Percentiles rank a stretch among this genome's conserved stretches.
Evolutionary conservation across 1,140 invertebrate species (phyloP).

Genomic region (Cepaea nemoralis): DNA sequence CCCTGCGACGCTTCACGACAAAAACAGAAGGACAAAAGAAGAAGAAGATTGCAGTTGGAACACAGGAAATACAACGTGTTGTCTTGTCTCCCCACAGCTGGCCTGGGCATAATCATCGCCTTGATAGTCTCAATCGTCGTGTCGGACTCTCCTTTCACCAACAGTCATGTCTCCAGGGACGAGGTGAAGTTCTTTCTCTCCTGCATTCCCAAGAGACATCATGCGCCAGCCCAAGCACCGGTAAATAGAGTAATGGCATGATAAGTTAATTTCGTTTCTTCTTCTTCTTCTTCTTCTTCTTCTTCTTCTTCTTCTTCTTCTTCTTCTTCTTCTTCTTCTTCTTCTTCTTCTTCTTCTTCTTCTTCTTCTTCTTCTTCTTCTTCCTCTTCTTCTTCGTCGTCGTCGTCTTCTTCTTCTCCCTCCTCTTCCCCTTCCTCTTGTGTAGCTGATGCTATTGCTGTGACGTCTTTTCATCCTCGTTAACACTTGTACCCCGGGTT

Average conservation of each 20-base stretch:
- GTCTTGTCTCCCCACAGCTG: neutral
- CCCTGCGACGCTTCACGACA: too few relatives aligned
- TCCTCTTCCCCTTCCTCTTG: neutral
- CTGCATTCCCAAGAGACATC: neutral
- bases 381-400: too few relatives aligned
- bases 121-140: neutral
- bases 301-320: neutral
- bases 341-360: neutral
- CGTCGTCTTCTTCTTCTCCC: too few relatives aligned
- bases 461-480: too few relatives aligned
- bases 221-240: too few relatives aligned
- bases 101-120: neutral
- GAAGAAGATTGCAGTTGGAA: too few relatives aligned
- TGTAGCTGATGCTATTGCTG: too few relatives aligned
- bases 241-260: too few relatives aligned
- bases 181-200: neutral
- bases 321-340: neutral
- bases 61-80: neutral
- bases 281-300: neutral
- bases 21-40: too few relatives aligned
- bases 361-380: neutral
- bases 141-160: slow-evolving; percentile 1
- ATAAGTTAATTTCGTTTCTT: neutral
- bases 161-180: neutral
- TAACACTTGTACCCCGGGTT: too few relatives aligned